These are phyloP conservation scores for Hormiphora californensis DNA, from an alignment of 37 sponge, comb jelly and placozoan genomes.

Conservation along the genomic window DNA sequence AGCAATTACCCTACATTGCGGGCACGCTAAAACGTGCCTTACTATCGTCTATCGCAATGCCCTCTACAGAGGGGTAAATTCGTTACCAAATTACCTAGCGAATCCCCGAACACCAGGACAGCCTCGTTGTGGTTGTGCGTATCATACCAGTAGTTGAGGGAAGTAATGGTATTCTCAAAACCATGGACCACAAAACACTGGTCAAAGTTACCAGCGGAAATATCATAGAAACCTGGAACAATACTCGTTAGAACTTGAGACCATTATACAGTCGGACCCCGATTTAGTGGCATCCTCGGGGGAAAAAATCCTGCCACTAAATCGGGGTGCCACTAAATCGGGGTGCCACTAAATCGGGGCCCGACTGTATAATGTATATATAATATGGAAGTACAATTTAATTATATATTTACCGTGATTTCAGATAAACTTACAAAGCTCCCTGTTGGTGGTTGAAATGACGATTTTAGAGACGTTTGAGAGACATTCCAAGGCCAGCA, in stretches of 20 bases:
- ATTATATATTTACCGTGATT: not conserved
- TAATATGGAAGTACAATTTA: not conserved
- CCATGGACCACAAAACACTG: constrained; percentile 60
- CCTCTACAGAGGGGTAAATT: too few relatives aligned
- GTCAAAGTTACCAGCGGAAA: constrained; percentile 68
- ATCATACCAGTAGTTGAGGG: constrained; percentile 81
- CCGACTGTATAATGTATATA: too few relatives aligned
- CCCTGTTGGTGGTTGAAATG: constrained; percentile 68
- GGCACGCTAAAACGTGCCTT: too few relatives aligned
- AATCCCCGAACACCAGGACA: constrained; percentile 80
- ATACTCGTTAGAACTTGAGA: not conserved
- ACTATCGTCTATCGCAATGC: too few relatives aligned
- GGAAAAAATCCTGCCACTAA: too few relatives aligned
- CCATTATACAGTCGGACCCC: too few relatives aligned
- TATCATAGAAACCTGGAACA: constrained; percentile 68
- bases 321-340: too few relatives aligned
- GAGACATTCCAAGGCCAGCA: constrained; percentile 51
- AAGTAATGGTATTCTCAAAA: constrained; percentile 61
- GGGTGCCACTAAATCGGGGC: too few relatives aligned
- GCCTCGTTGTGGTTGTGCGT: constrained; percentile 62
- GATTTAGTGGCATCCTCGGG: too few relatives aligned
- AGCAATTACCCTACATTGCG: too few relatives aligned
- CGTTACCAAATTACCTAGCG: constrained; percentile 68
- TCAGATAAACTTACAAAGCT: constrained; percentile 58
- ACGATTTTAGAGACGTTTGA: constrained; percentile 73